A percentile compares a stretch with the other conserved stretches of the same genome.
Evolutionary conservation across 2,113 vertebrate species (phyloP).

Genomic region (Serinus canaria): DNA sequence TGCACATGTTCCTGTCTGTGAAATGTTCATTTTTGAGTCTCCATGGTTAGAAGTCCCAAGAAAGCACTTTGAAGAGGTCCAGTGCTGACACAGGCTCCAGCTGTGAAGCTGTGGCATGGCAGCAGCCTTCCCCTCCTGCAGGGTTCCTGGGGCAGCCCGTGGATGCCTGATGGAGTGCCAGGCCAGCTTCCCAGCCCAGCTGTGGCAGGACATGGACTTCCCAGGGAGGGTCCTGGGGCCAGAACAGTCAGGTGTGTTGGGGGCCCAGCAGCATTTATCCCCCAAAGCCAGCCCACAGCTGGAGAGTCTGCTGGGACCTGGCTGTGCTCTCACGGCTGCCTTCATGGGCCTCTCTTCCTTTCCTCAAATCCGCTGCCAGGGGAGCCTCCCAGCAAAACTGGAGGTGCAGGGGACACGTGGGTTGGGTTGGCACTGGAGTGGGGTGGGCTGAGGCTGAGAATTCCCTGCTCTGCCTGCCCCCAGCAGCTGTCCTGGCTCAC

Average conservation of each 20-base stretch:
- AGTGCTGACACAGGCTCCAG: background rate
- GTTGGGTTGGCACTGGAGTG: background rate
- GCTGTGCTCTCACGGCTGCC: background rate
- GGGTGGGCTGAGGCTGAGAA: background rate
- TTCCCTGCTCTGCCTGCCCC: background rate
- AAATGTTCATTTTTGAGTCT: background rate
- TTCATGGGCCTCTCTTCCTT: rapidly evolving
- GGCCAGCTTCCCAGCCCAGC: background rate
- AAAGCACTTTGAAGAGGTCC: background rate
- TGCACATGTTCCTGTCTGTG: background rate
- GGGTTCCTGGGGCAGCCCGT: rapidly evolving
- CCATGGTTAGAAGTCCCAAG: background rate
- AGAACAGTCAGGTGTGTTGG: rapidly evolving
- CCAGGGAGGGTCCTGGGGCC: background rate
- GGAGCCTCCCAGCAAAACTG: background rate
- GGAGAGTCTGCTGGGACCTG: background rate
- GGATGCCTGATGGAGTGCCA: background rate
- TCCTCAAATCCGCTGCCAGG: background rate
- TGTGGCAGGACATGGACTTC: background rate
- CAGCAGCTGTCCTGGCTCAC: rapidly evolving
- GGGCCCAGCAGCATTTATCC: background rate
- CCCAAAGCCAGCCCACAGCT: rapidly evolving
- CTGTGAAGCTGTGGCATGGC: rapidly evolving
- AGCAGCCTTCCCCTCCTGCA: background rate
- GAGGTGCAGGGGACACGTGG: rapidly evolving